Conservation (phyloP, 1,140 invertebrate genomes). For the Neotoxoptera formosana region DNA sequence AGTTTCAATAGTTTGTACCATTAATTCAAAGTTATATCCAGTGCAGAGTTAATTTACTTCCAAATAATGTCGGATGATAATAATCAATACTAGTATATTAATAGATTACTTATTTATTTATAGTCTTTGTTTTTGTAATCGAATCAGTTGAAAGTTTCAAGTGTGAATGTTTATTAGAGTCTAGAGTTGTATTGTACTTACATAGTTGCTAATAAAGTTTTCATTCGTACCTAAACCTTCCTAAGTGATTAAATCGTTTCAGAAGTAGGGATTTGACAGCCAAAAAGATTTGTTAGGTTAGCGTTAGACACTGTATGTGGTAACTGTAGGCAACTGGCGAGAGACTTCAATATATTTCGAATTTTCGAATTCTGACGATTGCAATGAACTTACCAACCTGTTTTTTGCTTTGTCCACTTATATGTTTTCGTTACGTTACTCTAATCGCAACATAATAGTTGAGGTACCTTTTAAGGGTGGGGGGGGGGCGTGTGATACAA, state of each 20-base stretch:
- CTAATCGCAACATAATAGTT: not conserved
- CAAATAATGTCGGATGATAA: not conserved
- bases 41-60: not conserved
- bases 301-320: not conserved
- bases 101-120: not conserved
- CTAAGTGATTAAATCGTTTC: not conserved
- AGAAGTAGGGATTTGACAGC: not conserved
- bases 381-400: not conserved
- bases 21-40: not conserved
- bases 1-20: not conserved
- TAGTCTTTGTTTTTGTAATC: not conserved
- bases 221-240: not conserved
- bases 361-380: not conserved
- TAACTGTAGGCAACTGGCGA: not conserved
- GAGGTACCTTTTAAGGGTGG: not conserved
- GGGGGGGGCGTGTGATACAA: rapidly evolving
- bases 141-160: not conserved
- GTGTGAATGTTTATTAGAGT: not conserved
- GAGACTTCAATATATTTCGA: not conserved
- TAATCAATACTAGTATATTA: not conserved
- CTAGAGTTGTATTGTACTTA: not conserved
- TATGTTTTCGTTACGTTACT: not conserved
- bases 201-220: not conserved
- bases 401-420: not conserved
- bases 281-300: not conserved